Conservation (phyloP, 2,797 vertebrate species). For the Alfaro cultratus region DNA sequence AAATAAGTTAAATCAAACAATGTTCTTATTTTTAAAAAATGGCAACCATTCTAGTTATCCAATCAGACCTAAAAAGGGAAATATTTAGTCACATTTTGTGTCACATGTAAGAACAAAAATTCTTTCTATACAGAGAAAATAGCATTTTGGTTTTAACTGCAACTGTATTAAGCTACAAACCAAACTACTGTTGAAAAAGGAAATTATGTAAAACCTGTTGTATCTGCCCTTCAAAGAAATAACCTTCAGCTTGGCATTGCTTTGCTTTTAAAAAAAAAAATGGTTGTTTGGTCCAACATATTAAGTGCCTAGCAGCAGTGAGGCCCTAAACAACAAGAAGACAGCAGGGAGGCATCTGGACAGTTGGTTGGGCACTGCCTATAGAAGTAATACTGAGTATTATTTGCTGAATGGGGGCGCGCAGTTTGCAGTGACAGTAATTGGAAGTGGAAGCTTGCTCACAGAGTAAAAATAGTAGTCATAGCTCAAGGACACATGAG, state of each 20-base stretch:
- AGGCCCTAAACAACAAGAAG: slow-evolving; percentile 14
- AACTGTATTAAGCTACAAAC: not conserved
- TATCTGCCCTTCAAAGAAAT: slow-evolving; percentile 8
- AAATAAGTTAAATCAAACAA: not conserved
- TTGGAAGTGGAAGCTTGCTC: slow-evolving; percentile 61
- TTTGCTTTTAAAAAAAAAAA: slow-evolving; percentile 24
- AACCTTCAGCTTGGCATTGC: slow-evolving; percentile 16
- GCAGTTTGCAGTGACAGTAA: slow-evolving; percentile 57
- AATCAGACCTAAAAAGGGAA: not conserved
- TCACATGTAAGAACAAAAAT: no score
- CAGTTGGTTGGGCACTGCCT: slow-evolving; percentile 50
- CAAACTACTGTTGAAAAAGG: not conserved
- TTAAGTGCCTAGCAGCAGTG: slow-evolving; percentile 12
- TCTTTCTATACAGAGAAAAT: not conserved
- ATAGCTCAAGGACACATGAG: slow-evolving; percentile 52
- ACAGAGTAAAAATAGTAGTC: slow-evolving; percentile 52
- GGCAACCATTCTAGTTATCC: no score
- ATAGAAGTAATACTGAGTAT: slow-evolving; percentile 51
- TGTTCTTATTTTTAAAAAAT: not conserved
- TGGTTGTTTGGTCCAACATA: slow-evolving; percentile 29
- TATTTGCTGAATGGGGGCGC: slow-evolving; percentile 65
- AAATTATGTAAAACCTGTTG: not conserved
- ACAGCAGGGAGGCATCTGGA: slow-evolving; percentile 17
- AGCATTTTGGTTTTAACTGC: not conserved
- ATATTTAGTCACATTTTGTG: not conserved